These are phyloP conservation scores for Drosophila infuscata DNA, from an alignment of 2,888 invertebrate species.

Conservation along the genomic window DNA sequence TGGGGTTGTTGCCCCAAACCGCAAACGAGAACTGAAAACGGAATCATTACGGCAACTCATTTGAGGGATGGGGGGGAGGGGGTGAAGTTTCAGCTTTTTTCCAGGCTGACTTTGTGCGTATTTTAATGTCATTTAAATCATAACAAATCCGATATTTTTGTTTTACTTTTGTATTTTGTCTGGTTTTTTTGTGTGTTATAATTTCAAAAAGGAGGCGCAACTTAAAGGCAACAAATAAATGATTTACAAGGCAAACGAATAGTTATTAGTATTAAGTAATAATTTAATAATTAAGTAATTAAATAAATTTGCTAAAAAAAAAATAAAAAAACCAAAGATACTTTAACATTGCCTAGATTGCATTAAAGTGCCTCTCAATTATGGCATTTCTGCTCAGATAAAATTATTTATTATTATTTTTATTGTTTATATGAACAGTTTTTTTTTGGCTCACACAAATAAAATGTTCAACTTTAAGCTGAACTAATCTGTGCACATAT, in stretches of 20 bases:
- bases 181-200: neutral
- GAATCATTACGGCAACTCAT: conserved; percentile 11
- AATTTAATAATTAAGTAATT: neutral
- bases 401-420: neutral
- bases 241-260: neutral
- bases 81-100: conserved; percentile 12
- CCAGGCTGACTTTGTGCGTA: conserved; percentile 29
- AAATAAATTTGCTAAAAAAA: too few relatives aligned
- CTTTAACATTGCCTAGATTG: neutral
- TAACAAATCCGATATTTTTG: conserved; percentile 35
- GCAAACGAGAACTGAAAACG: conserved; percentile 33
- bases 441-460: neutral
- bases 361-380: neutral
- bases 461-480: neutral
- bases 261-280: neutral
- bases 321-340: neutral
- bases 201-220: neutral
- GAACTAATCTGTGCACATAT: neutral
- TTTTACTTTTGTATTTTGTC: neutral
- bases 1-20: conserved; percentile 13
- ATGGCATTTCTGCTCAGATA: neutral
- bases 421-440: accelerated
- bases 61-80: neutral
- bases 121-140: conserved; percentile 61
- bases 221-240: conserved; percentile 30